Percentiles rank a stretch among this genome's conserved stretches.
phyloP scores from a whole-genome alignment of 2,113 vertebrate species.

The Puffinus mauretanicus region DNA sequence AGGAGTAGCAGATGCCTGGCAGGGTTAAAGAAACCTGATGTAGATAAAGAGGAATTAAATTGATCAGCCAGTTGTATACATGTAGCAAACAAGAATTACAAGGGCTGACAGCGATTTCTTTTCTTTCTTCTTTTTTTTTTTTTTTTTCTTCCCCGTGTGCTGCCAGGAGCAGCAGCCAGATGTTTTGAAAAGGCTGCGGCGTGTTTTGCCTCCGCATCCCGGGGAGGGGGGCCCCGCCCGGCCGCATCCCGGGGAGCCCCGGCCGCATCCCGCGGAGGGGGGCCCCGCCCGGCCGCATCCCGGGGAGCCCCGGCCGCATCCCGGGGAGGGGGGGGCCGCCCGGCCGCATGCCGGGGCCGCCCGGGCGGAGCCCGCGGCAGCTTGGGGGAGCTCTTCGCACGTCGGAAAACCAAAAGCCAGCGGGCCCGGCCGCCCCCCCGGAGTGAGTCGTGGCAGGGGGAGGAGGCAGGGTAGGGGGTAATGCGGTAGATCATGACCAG shows the following conservation, averaged over 20 bases:
- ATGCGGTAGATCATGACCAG: rapidly evolving
- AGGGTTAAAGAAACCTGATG: neutral
- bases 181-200: neutral
- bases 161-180: neutral
- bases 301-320: no score
- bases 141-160: neutral
- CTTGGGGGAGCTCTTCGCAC: neutral
- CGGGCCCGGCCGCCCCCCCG: no score
- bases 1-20: neutral
- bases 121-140: no score
- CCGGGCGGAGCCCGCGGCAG: neutral
- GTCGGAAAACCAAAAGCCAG: neutral
- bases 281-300: no score
- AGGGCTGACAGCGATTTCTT: neutral
- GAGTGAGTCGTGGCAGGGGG: neutral
- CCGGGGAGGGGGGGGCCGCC: no score
- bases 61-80: neutral
- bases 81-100: neutral
- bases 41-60: neutral
- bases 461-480: neutral
- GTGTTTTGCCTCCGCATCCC: neutral
- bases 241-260: no score
- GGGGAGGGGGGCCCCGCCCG: neutral
- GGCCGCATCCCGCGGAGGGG: no score
- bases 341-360: neutral